These are phyloP conservation scores for Harpalus rufipes DNA, from an alignment of 2,888 invertebrate species.

Conservation along the genomic window DNA sequence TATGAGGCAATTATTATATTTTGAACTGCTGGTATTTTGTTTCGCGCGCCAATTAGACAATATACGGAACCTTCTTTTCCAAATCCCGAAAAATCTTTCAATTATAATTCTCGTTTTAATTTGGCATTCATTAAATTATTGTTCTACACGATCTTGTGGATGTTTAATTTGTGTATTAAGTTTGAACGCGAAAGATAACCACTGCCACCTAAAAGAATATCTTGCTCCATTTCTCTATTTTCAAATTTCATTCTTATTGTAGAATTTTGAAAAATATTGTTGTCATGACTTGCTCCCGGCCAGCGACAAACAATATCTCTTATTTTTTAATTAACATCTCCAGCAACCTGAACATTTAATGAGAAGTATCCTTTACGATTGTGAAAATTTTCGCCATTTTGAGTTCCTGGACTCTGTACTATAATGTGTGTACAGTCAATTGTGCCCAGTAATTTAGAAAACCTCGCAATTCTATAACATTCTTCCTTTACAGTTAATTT, in stretches of 20 bases:
- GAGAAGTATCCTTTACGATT: slow-evolving; percentile 1
- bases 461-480: neutral
- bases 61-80: too few species aligned
- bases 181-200: too few species aligned
- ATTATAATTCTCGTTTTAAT: too few species aligned
- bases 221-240: slow-evolving; percentile 23
- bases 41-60: too few species aligned
- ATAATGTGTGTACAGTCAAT: slow-evolving; percentile 1
- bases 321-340: slow-evolving; percentile 19
- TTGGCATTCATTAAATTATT: too few species aligned
- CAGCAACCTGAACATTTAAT: slow-evolving; percentile 8
- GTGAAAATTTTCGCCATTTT: neutral
- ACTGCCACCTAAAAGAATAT: slow-evolving; percentile 15
- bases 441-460: neutral
- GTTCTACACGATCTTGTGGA: too few species aligned
- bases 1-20: too few species aligned
- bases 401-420: neutral
- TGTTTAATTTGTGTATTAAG: too few species aligned
- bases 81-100: too few species aligned
- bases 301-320: slow-evolving; percentile 27
- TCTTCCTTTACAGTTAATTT: neutral
- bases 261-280: too few species aligned
- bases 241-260: too few species aligned
- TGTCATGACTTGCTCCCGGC: slow-evolving; percentile 19
- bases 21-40: too few species aligned